A percentile compares a stretch with the other conserved stretches of the same genome.
phyloP scores from a whole-genome alignment of 64 coral and sea anemone species.

The Porites australiensis region DNA sequence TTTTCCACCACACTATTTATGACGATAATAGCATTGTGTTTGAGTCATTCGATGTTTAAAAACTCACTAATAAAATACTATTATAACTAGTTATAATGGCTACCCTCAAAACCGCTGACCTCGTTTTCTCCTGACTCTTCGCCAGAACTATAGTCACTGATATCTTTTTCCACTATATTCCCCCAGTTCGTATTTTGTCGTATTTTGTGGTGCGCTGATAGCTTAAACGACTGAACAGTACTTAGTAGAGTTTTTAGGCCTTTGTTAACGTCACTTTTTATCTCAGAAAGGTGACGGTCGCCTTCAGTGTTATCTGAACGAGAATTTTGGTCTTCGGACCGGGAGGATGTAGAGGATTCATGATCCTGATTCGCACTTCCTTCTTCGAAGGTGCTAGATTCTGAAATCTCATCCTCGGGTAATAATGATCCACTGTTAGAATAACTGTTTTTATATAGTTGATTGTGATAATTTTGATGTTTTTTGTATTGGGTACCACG shows the following conservation, averaged over 20 bases:
- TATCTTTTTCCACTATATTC: background rate
- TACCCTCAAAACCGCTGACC: background rate
- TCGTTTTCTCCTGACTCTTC: slow-evolving; percentile 15
- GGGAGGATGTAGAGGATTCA: no score
- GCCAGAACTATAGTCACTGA: background rate
- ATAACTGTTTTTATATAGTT: background rate
- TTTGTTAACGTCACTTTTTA: background rate
- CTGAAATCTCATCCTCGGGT: background rate
- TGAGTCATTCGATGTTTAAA: no score
- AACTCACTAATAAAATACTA: no score
- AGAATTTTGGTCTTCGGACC: background rate
- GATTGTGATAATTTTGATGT: background rate
- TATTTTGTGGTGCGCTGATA: background rate
- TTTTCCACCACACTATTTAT: no score
- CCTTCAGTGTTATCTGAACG: background rate
- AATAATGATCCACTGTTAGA: background rate
- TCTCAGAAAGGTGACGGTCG: background rate
- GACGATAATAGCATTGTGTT: no score
- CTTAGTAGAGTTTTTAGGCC: background rate
- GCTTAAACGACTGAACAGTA: background rate
- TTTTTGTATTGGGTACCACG: no score
- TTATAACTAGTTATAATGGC: no score
- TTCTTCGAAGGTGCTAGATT: background rate
- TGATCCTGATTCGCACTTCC: background rate
- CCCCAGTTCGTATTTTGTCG: background rate